Evolutionary conservation across 2,797 vertebrate genomes (phyloP).

Genomic region (Melanotaenia boesemani): DNA sequence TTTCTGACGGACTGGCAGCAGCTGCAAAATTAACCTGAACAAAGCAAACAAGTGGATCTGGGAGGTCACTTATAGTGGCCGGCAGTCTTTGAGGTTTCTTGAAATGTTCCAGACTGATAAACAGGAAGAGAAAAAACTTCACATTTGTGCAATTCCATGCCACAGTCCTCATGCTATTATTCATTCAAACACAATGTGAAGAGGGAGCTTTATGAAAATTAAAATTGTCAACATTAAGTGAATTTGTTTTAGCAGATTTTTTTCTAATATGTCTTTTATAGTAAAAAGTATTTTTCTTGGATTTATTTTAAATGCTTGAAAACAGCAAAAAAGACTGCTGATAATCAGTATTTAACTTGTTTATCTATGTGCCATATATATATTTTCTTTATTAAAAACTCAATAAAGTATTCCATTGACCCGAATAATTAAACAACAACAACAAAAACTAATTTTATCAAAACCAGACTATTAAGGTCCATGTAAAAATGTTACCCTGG

Average conservation of each 20-base stretch:
- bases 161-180: background rate
- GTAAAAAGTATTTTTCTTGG: too few relatives aligned
- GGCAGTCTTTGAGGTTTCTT: background rate
- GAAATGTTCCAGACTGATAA: background rate
- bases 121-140: background rate
- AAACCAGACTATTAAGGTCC: too few relatives aligned
- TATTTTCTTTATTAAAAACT: background rate
- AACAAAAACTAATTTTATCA: too few relatives aligned
- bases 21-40: conserved; percentile 8
- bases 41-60: background rate
- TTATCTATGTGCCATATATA: background rate
- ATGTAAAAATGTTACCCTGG: too few relatives aligned
- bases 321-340: background rate
- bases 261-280: background rate
- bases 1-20: background rate
- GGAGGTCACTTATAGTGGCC: background rate
- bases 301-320: background rate
- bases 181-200: too few relatives aligned
- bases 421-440: too few relatives aligned
- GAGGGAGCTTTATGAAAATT: too few relatives aligned
- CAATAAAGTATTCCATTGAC: too few relatives aligned
- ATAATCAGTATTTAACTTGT: background rate
- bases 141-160: background rate
- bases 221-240: too few relatives aligned
- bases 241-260: background rate